Conservation (phyloP, 1,140 invertebrate species). For the Caenorhabditis briggsae region DNA sequence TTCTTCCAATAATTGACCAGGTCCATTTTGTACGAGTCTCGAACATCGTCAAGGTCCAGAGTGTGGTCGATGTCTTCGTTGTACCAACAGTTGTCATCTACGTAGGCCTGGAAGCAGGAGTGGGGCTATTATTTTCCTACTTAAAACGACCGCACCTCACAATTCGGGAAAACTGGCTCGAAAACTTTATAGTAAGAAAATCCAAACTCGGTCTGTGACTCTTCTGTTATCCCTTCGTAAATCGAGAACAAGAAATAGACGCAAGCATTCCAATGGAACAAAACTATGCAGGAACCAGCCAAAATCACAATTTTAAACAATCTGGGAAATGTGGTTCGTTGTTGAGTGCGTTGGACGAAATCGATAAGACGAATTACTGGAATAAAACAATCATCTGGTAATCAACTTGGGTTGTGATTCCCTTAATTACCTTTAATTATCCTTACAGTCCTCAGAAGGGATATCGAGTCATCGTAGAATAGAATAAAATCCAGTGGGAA, state of each 20-base stretch:
- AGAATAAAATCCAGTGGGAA: conserved; percentile 58
- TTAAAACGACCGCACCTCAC: too few relatives aligned
- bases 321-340: neutral
- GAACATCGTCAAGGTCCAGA: conserved; percentile 12
- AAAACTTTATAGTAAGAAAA: conserved; percentile 62
- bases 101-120: neutral
- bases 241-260: conserved; percentile 58
- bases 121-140: neutral
- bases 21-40: conserved; percentile 16
- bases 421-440: conserved; percentile 53
- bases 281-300: conserved; percentile 42
- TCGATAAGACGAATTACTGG: conserved; percentile 13
- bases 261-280: conserved; percentile 63
- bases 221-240: conserved; percentile 46
- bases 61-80: conserved; percentile 12
- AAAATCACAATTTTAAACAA: neutral
- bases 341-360: conserved; percentile 27
- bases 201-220: conserved; percentile 55
- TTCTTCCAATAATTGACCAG: conserved; percentile 53
- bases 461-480: conserved; percentile 23
- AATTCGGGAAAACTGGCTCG: conserved; percentile 51
- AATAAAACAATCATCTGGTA: too few relatives aligned
- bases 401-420: neutral
- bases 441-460: conserved; percentile 47
- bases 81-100: conserved; percentile 2